Conservation (phyloP, 2,113 vertebrate species). For the Prionailurus viverrinus region DNA sequence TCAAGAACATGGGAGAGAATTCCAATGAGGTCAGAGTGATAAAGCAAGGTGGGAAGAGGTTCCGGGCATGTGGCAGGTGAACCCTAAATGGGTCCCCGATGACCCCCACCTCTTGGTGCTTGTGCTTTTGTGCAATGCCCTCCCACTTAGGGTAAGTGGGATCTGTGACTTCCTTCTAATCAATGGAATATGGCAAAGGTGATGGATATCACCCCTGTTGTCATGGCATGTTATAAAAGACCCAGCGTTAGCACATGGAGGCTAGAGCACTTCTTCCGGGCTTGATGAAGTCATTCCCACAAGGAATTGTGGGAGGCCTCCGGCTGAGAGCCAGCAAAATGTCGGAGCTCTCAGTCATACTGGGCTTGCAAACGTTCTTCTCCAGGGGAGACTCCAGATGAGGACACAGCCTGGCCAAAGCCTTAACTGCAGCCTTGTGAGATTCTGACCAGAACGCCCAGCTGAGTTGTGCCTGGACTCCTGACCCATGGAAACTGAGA, state of each 20-base stretch:
- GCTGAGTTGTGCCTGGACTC: neutral
- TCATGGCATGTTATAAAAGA: neutral
- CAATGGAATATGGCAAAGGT: neutral
- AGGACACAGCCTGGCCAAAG: neutral
- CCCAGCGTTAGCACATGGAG: neutral
- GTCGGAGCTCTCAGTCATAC: fast-evolving
- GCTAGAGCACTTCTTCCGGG: neutral
- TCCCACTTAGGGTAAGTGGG: neutral
- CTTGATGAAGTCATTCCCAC: neutral
- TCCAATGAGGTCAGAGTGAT: neutral
- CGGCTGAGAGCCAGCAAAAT: neutral
- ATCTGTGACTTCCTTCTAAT: neutral
- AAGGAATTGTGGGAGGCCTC: neutral
- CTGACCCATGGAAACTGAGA: neutral
- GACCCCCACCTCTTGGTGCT: neutral
- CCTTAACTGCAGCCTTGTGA: neutral
- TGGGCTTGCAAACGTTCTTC: neutral
- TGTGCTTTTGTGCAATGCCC: neutral
- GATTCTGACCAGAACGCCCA: neutral
- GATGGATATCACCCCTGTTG: no score
- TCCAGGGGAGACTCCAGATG: neutral
- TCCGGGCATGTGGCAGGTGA: neutral
- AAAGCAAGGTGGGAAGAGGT: neutral
- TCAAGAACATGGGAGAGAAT: neutral
- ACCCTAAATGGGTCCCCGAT: neutral